These are phyloP conservation scores for Pseudococcus jackbeardsleyi DNA, from an alignment of 2,888 invertebrate species.

Conservation along the genomic window DNA sequence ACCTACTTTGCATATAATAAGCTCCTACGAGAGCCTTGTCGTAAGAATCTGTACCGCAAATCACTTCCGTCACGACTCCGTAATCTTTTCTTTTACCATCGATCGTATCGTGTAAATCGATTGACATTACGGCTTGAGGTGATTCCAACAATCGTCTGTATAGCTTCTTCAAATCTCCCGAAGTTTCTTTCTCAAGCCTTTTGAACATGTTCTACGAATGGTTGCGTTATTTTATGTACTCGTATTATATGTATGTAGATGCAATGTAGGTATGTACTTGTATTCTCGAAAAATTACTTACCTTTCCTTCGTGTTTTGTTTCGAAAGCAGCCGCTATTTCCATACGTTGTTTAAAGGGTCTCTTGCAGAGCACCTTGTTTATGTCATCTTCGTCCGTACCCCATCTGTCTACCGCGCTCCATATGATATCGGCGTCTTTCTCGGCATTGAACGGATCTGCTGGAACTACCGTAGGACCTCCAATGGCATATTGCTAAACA, in stretches of 20 bases:
- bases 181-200: background rate
- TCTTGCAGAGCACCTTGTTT: background rate
- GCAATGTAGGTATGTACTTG: too few relatives aligned
- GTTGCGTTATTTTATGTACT: too few relatives aligned
- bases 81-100: background rate
- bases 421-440: background rate
- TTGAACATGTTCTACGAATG: background rate
- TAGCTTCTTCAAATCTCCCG: background rate
- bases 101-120: background rate
- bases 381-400: background rate
- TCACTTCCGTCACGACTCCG: background rate
- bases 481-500: background rate
- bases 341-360: background rate
- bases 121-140: background rate
- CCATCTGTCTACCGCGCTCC: background rate
- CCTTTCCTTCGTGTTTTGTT: background rate
- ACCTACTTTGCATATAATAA: background rate
- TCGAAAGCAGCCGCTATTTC: background rate
- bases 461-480: background rate
- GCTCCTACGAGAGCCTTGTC: background rate
- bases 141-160: conserved; percentile 15
- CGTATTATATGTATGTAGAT: too few relatives aligned
- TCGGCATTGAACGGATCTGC: background rate
- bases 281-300: background rate
- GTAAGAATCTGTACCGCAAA: background rate